phyloP scores from a whole-genome alignment of 2,888 invertebrate species.

The Conistra vaccinii region DNA sequence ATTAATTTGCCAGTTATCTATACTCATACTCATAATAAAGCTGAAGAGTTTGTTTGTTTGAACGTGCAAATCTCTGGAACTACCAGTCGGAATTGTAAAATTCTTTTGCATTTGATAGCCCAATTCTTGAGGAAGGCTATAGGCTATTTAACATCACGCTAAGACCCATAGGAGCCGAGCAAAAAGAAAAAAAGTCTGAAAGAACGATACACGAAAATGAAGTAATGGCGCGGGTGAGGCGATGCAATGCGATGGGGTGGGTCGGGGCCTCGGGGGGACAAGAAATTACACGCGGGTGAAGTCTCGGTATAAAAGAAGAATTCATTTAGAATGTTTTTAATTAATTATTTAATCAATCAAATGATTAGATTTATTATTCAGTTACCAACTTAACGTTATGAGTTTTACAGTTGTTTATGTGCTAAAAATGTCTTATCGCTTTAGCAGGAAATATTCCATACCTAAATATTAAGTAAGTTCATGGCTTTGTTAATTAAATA shows the following conservation, averaged over 20 bases:
- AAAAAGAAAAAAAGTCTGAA: too few species aligned
- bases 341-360: background rate
- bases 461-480: background rate
- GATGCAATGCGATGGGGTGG: too few species aligned
- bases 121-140: background rate
- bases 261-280: too few species aligned
- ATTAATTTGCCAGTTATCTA: background rate
- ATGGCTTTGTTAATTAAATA: slow-evolving; percentile 1
- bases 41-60: too few species aligned
- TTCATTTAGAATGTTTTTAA: background rate
- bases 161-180: background rate
- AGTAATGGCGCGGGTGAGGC: too few species aligned
- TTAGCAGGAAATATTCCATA: slow-evolving; percentile 19
- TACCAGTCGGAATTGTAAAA: too few species aligned
- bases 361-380: background rate
- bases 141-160: background rate
- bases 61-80: too few species aligned
- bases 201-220: too few species aligned
- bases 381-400: background rate
- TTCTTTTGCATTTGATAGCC: background rate
- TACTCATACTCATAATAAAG: too few species aligned
- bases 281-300: too few species aligned
- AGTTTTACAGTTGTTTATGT: background rate
- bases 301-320: background rate
- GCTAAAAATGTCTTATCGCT: slow-evolving; percentile 2